These are phyloP conservation scores for Sarcoramphus papa DNA, from an alignment of 2,797 vertebrate species.

Conservation along the genomic window DNA sequence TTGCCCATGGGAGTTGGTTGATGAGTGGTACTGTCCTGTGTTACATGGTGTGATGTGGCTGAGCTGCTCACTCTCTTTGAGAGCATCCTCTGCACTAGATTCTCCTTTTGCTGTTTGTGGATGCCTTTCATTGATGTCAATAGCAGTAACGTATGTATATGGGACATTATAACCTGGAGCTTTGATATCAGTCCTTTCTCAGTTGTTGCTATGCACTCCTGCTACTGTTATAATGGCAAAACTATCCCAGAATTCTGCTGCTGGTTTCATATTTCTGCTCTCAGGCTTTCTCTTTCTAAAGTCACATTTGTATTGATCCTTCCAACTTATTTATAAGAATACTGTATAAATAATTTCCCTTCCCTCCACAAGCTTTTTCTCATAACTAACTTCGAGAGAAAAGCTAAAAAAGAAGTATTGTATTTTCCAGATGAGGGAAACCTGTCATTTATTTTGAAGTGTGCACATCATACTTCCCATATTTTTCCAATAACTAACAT, in stretches of 20 bases:
- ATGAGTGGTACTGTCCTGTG: background rate
- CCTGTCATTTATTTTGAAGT: conserved; percentile 3
- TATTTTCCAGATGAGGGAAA: background rate
- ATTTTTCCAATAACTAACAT: background rate
- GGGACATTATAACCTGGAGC: background rate
- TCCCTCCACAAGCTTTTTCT: background rate
- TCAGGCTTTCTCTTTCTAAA: background rate
- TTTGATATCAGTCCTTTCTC: background rate
- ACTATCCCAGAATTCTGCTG: background rate
- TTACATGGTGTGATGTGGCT: background rate
- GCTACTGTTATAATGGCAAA: background rate
- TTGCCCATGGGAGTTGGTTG: accelerated
- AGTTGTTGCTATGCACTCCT: accelerated
- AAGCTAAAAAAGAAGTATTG: background rate
- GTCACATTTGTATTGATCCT: background rate
- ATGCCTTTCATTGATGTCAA: background rate
- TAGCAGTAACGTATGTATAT: background rate
- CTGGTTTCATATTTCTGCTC: background rate
- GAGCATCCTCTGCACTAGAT: background rate
- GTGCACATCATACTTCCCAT: background rate
- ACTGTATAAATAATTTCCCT: conserved; percentile 17
- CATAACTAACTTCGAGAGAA: background rate
- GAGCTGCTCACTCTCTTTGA: background rate
- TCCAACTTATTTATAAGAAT: background rate
- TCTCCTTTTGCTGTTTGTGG: background rate